Evolutionary conservation across 2,797 vertebrate species (phyloP).

Genomic region (Anisognathus igniventris): DNA sequence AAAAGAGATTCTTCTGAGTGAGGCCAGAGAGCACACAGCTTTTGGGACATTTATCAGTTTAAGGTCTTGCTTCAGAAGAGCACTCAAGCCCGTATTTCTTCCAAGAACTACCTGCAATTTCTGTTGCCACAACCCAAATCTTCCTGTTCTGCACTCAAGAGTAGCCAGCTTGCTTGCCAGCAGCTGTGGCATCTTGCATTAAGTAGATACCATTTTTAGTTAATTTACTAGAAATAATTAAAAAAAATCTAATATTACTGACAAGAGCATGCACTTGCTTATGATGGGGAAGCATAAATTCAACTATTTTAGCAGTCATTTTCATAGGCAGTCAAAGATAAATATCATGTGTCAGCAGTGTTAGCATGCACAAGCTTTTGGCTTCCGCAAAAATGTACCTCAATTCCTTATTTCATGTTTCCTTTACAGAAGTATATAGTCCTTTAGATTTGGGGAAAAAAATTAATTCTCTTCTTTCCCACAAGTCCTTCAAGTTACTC

Average conservation of each 20-base stretch:
- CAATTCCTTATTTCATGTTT: not conserved
- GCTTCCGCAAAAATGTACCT: not conserved
- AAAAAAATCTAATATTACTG: not conserved
- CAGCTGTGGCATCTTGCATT: not conserved
- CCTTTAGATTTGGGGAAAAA: not conserved
- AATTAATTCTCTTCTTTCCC: not conserved
- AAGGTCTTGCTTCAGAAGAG: not conserved
- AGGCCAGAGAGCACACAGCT: not conserved
- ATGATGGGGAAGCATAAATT: not conserved
- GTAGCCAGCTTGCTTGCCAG: not conserved
- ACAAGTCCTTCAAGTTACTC: not conserved
- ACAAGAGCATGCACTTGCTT: accelerated
- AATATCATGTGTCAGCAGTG: not conserved
- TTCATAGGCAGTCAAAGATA: not conserved
- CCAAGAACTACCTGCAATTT: not conserved
- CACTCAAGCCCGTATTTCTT: not conserved
- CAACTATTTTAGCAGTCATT: not conserved
- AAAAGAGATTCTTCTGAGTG: not conserved
- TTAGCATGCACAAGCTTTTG: not conserved
- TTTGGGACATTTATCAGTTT: not conserved
- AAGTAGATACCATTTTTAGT: not conserved
- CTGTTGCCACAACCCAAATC: not conserved
- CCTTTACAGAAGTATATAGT: not conserved
- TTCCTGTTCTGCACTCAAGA: not conserved
- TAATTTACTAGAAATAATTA: not conserved